Evolutionary conservation across 2,888 invertebrate species (phyloP).

Genomic region (Nymphalis polychloros): DNA sequence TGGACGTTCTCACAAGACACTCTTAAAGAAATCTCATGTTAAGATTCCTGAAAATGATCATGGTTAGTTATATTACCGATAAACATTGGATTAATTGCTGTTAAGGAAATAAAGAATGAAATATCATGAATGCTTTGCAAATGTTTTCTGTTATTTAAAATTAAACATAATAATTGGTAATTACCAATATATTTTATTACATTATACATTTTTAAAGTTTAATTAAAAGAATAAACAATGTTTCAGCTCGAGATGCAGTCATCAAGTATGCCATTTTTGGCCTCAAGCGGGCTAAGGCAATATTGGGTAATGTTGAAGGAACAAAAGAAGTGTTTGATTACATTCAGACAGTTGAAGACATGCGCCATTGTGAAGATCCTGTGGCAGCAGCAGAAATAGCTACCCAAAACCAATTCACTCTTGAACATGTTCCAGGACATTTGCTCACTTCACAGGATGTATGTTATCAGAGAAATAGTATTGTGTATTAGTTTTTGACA

Average conservation of each 20-base stretch:
- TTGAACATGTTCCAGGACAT: conserved; percentile 86
- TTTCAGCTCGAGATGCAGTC: conserved; percentile 65
- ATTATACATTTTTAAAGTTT: background rate
- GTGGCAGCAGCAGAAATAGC: conserved; percentile 75
- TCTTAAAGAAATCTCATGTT: conserved; percentile 84
- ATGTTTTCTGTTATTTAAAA: too few relatives aligned
- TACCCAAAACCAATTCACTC: conserved; percentile 76
- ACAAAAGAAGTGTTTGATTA: conserved; percentile 68
- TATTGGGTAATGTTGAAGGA: conserved; percentile 62
- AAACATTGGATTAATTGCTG: too few relatives aligned
- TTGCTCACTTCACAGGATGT: conserved; percentile 84
- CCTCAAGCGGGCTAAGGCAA: conserved; percentile 71
- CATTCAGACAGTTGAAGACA: conserved; percentile 73
- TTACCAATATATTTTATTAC: background rate
- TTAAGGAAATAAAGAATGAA: too few relatives aligned
- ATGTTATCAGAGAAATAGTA: conserved; percentile 44
- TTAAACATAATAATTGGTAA: background rate
- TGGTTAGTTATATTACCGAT: conserved; percentile 51
- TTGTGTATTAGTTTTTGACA: background rate
- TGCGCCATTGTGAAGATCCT: conserved; percentile 78
- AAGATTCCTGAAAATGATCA: conserved; percentile 75
- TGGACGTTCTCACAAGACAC: conserved; percentile 87
- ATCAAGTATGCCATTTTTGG: conserved; percentile 81
- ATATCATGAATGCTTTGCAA: background rate
- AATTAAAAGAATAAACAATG: background rate